A percentile compares a stretch with the other conserved stretches of the same genome.
These are phyloP conservation scores for Sinocyclocheilus anshuiensis DNA, from an alignment of 2,113 vertebrate species.

Conservation along the genomic window DNA sequence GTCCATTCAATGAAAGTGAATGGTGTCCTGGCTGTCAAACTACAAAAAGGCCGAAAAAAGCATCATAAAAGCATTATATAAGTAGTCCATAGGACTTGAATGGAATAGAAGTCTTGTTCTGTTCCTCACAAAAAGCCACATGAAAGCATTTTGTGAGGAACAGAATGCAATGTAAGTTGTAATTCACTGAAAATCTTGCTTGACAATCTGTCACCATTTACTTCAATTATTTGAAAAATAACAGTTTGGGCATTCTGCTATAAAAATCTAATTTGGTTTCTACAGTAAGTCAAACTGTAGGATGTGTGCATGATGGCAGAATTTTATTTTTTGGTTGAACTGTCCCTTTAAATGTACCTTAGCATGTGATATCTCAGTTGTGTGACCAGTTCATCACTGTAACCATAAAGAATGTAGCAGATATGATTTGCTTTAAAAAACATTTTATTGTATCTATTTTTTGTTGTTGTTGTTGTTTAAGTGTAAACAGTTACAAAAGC, in stretches of 20 bases:
- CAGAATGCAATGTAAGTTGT: background rate
- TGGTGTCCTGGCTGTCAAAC: background rate
- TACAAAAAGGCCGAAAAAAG: background rate
- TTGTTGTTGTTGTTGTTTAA: no score
- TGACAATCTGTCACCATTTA: background rate
- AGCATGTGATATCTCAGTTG: background rate
- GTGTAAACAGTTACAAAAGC: slow-evolving; percentile 35
- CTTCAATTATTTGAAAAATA: background rate
- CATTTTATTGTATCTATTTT: background rate
- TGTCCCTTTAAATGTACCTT: background rate
- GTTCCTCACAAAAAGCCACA: background rate
- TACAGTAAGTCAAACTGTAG: background rate
- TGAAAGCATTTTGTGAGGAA: background rate
- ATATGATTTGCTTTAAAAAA: background rate
- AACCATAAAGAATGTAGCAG: background rate
- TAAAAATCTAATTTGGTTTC: background rate
- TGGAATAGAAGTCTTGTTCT: background rate
- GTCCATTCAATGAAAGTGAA: background rate
- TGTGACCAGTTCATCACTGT: background rate
- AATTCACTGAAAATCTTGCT: background rate
- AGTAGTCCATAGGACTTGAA: background rate
- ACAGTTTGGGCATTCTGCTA: background rate
- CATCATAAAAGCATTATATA: background rate
- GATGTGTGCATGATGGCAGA: background rate
- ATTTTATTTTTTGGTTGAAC: background rate